A percentile compares a stretch with the other conserved stretches of the same genome.
Conservation (phyloP, 2,888 invertebrate species). For the Tetanocera ferruginea region DNA sequence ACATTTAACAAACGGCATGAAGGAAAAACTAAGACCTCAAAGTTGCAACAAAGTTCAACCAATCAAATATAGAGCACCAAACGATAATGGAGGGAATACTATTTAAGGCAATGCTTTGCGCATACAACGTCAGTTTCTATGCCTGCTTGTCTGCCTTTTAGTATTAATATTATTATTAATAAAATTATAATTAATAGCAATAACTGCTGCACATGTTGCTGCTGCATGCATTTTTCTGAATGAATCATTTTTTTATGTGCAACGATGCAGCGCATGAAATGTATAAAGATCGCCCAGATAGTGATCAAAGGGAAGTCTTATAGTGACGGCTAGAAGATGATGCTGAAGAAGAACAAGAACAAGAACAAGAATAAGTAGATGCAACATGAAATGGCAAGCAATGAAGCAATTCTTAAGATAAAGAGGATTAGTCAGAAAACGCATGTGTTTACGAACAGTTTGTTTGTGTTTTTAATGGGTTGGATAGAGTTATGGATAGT, state of each 20-base stretch:
- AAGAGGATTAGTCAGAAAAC: slow-evolving; percentile 42
- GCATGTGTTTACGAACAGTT: slow-evolving; percentile 43
- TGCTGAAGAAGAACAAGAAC: background rate
- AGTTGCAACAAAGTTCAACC: no score
- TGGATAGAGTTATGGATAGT: background rate
- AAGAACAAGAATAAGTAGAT: background rate
- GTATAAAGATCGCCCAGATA: background rate
- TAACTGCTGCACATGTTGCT: slow-evolving; percentile 12
- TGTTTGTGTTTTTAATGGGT: slow-evolving; percentile 2
- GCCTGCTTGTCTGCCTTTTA: background rate
- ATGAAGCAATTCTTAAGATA: background rate
- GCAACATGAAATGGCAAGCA: background rate
- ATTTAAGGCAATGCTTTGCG: background rate
- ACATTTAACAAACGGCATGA: no score
- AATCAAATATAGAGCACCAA: no score
- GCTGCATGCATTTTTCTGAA: slow-evolving; percentile 17
- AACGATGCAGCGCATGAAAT: background rate
- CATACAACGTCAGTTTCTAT: background rate
- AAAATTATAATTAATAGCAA: slow-evolving; percentile 30
- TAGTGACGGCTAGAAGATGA: background rate
- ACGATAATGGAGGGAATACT: background rate
- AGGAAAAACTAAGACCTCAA: no score
- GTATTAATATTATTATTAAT: slow-evolving; percentile 19
- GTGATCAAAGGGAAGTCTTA: slow-evolving; percentile 20
- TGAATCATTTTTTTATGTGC: slow-evolving; percentile 25